These are phyloP conservation scores for Neopipo cinnamomea DNA, from an alignment of 2,113 vertebrate species.

Conservation along the genomic window DNA sequence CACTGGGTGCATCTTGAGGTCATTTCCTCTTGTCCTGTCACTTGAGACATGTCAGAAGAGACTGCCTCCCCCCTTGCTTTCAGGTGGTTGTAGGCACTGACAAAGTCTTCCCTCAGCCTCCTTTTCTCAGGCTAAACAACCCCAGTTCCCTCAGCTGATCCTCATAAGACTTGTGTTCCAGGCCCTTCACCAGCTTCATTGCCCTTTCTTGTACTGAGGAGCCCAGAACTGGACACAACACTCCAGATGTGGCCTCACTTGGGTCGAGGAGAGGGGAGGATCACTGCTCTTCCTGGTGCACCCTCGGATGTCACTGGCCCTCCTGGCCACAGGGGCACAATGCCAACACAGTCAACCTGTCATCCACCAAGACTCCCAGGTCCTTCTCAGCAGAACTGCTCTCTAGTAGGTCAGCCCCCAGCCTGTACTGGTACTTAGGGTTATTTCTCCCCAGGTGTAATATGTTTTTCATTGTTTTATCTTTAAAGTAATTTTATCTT, in stretches of 20 bases:
- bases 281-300: background rate
- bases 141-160: no score
- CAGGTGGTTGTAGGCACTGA: background rate
- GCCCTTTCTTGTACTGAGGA: background rate
- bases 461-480: background rate
- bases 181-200: background rate
- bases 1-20: background rate
- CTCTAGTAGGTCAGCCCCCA: background rate
- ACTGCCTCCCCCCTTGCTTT: background rate
- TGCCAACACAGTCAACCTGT: background rate
- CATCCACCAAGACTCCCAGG: background rate
- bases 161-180: background rate
- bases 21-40: background rate
- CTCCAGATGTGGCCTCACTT: no score
- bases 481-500: background rate
- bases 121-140: background rate
- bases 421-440: background rate
- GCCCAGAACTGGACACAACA: background rate
- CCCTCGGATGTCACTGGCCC: background rate
- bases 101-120: background rate
- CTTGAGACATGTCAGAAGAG: background rate
- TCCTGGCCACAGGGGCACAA: no score
- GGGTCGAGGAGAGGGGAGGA: background rate
- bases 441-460: background rate
- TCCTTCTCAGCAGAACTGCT: background rate